Evolutionary conservation across 2,888 invertebrate species (phyloP), one percentile per base, ranked within the genome.

Genomic region (Dyspetes luteomarginatus): DNA sequence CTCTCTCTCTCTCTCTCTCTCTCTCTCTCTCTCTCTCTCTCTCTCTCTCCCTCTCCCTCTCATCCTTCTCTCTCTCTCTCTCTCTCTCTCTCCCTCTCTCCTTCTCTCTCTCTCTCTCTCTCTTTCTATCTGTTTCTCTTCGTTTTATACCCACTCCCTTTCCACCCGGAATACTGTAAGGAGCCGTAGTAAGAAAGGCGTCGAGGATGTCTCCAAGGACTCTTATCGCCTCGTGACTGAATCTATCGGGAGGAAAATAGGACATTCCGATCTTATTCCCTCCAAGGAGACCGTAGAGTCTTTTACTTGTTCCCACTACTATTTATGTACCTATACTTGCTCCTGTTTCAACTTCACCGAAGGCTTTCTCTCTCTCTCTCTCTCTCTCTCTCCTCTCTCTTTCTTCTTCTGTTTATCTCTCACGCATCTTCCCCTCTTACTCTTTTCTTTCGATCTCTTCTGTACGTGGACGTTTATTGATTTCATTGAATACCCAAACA

Each of bases 191-290:
- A 79, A 78, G 69, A 75, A 74, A 77, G 78, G 68, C 71, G 69
- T 58, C 64, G 78, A 74, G 81, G 78, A 81, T 84, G 81, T 78
- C 84, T 84, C 80, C 55, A 68, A 84, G 81, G 81, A 82, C 84
- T 84, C 81, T 84, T 82, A 84, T 84, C 84, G 79, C 75, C 76
- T 81, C 81, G 77, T 79, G 81, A 81, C 81, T 76, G 72, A 78
- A 82, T 76, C 82, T 72, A 82, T 82, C 82, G 81, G 62, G 79
- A 82, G 78, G 75, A 84, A 84, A 84, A 84, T 84, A 84, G 82
- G 78, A 82, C 84, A 84, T 82, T 84, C 78, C 82, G 81, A 84
- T 81, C 81, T 77, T 64, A 81, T 84, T 82, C 78, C 72, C 36
- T 74, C 75, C 60, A 80, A 75, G 76, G 69, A 75, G 74, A 78